phyloP scores from a whole-genome alignment of 2,888 invertebrate species.

The Zootermopsis nevadensis region DNA sequence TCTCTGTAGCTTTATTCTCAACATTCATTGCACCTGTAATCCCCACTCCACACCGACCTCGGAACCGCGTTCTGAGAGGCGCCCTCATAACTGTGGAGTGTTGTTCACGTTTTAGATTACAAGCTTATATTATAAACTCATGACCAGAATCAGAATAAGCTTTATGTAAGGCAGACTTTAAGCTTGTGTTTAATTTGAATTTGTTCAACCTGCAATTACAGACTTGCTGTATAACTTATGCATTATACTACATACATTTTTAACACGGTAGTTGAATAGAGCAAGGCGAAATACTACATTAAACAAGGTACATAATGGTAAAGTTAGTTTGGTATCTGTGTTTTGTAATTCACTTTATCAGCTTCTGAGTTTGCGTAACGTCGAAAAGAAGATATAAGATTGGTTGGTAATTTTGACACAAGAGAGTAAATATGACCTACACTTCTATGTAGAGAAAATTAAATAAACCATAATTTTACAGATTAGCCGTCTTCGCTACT shows the following conservation, averaged over 20 bases:
- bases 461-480: no score
- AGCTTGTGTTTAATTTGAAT: background rate
- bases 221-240: background rate
- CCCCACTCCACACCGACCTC: background rate
- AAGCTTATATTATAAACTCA: background rate
- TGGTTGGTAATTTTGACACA: no score
- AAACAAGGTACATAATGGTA: no score
- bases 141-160: background rate
- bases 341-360: no score
- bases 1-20: background rate
- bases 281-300: background rate
- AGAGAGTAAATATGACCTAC: no score
- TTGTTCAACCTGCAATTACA: background rate
- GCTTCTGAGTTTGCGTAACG: no score
- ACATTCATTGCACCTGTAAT: background rate
- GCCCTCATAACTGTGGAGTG: no score
- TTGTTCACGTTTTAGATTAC: constrained; percentile 2
- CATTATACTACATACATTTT: background rate
- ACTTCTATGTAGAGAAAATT: no score
- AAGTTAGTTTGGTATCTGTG: no score
- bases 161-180: background rate
- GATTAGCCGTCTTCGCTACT: no score
- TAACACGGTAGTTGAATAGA: background rate
- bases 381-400: no score
- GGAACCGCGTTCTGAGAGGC: no score